A percentile compares a stretch with the other conserved stretches of the same genome.
These are phyloP conservation scores for Drosophila planitibia DNA, from an alignment of 2,888 invertebrate species.

Conservation along the genomic window DNA sequence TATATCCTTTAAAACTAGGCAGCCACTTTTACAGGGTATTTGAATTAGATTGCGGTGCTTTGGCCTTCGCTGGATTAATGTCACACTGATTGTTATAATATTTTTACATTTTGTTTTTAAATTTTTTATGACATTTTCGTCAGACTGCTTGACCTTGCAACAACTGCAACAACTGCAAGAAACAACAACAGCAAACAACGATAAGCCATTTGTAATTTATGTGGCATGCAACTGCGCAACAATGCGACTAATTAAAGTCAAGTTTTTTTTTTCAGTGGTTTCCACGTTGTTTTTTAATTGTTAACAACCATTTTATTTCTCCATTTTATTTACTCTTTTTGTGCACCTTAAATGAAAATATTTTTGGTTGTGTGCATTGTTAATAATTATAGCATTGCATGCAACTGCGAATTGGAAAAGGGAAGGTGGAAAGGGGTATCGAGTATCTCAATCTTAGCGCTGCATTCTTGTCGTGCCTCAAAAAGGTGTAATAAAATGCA, in stretches of 20 bases:
- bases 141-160: conserved; percentile 43
- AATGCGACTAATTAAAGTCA: conserved; percentile 66
- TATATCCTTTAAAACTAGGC: not conserved
- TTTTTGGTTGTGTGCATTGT: conserved; percentile 25
- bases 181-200: conserved; percentile 28
- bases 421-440: not conserved
- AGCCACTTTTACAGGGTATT: conserved; percentile 11
- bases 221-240: conserved; percentile 65
- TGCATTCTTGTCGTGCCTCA: conserved; percentile 19
- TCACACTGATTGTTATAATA: conserved; percentile 14
- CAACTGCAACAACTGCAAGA: conserved; percentile 22
- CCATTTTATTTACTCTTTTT: conserved; percentile 9
- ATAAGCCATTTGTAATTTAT: conserved; percentile 61
- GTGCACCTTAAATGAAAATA: conserved; percentile 26
- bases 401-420: conserved; percentile 26
- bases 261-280: conserved; percentile 17
- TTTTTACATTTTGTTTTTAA: conserved; percentile 10
- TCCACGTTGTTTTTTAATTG: not conserved
- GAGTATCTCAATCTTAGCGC: conserved; percentile 50
- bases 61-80: not conserved
- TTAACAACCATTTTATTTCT: conserved; percentile 10
- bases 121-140: conserved; percentile 34
- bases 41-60: conserved; percentile 13
- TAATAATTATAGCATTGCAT: conserved; percentile 55
- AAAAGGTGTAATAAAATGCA: conserved; percentile 67